Percentiles rank a stretch among this genome's conserved stretches.
These are phyloP conservation scores for Xylocopa sonorina DNA, from an alignment of 1,140 invertebrate species.

Conservation along the genomic window DNA sequence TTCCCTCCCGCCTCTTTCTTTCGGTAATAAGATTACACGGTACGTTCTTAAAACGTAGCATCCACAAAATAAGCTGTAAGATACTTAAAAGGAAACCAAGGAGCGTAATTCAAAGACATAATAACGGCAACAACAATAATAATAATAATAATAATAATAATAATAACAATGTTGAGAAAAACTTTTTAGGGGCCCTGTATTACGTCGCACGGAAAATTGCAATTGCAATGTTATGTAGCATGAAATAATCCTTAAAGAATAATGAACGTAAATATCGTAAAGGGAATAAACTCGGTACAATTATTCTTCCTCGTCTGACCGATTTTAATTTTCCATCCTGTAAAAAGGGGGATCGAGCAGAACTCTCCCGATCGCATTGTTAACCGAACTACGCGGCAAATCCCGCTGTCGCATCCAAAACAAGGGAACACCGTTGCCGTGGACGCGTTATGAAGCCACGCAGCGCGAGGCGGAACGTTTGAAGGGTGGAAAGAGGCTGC, in stretches of 20 bases:
- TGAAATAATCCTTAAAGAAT: no score
- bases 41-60: conserved; percentile 4
- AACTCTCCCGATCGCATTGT: background rate
- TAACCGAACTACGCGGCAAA: conserved; percentile 8
- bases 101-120: background rate
- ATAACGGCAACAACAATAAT: background rate
- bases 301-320: background rate
- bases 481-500: background rate
- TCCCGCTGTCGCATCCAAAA: background rate
- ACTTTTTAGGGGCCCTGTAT: no score
- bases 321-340: background rate
- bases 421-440: background rate
- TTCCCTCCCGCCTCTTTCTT: background rate
- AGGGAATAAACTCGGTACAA: background rate
- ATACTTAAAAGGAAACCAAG: background rate
- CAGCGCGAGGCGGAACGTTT: conserved; percentile 26
- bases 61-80: conserved; percentile 1
- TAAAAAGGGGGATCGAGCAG: background rate
- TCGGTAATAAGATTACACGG: conserved; percentile 27
- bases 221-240: no score
- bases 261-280: no score
- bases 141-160: background rate
- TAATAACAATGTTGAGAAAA: no score
- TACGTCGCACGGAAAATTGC: background rate
- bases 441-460: conserved; percentile 23